A percentile compares a stretch with the other conserved stretches of the same genome.
These are phyloP conservation scores for Petroica traversi DNA, from an alignment of 2,113 vertebrate genomes.

Conservation along the genomic window DNA sequence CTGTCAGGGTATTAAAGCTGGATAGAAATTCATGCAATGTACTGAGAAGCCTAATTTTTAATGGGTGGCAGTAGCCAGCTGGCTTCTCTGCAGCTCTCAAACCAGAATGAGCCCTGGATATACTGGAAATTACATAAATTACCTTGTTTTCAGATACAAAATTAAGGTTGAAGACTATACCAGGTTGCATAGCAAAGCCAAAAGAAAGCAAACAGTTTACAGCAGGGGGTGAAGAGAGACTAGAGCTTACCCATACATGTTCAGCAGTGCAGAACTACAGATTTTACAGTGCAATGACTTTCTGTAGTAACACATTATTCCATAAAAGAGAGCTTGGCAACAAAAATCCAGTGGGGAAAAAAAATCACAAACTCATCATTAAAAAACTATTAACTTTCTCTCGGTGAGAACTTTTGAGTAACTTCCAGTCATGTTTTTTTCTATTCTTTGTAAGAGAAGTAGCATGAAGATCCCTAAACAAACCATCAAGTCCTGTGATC, in stretches of 20 bases:
- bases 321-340: neutral
- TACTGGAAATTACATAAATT: neutral
- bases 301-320: neutral
- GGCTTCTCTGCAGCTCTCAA: neutral
- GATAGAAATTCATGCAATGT: neutral
- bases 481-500: neutral
- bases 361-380: neutral
- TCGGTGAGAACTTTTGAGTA: neutral
- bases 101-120: neutral
- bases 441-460: neutral
- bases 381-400: neutral
- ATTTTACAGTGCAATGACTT: conserved; percentile 3
- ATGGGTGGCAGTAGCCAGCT: neutral
- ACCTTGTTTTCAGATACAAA: neutral
- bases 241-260: neutral
- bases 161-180: neutral
- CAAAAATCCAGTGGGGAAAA: neutral
- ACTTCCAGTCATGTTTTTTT: neutral
- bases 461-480: neutral
- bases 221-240: neutral
- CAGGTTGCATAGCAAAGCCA: neutral
- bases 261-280: neutral
- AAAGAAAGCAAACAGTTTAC: neutral
- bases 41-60: neutral
- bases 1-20: neutral